Evolutionary conservation across 2,113 vertebrate species (phyloP).

Genomic region (Zosterops lateralis): DNA sequence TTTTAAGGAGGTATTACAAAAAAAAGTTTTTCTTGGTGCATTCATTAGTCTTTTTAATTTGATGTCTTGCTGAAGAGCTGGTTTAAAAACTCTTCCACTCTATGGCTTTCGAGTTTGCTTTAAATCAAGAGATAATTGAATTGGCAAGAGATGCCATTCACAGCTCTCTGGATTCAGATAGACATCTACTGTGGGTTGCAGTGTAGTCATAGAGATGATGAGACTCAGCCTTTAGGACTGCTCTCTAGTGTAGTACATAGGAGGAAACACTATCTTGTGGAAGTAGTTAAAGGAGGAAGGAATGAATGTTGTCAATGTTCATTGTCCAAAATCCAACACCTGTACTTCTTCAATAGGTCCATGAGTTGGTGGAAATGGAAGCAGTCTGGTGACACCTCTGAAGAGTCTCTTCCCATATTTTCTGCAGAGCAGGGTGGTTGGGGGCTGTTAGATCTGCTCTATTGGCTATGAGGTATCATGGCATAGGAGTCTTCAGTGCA

Average conservation of each 20-base stretch:
- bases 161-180: background rate
- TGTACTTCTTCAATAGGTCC: background rate
- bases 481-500: rapidly evolving
- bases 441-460: background rate
- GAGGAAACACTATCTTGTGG: background rate
- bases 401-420: background rate
- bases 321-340: background rate
- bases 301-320: background rate
- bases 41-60: background rate
- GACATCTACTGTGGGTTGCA: background rate
- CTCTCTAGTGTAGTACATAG: background rate
- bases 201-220: background rate
- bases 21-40: background rate
- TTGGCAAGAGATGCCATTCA: background rate
- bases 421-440: background rate
- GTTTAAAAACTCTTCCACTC: background rate
- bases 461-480: background rate
- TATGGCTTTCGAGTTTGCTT: background rate
- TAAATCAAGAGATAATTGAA: background rate
- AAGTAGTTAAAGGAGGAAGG: background rate
- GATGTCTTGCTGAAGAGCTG: background rate
- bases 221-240: background rate
- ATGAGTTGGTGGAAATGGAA: background rate
- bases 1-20: background rate
- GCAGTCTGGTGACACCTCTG: background rate